Conservation (phyloP, 2,797 vertebrate species). For the Clarias laeviceps region DNA sequence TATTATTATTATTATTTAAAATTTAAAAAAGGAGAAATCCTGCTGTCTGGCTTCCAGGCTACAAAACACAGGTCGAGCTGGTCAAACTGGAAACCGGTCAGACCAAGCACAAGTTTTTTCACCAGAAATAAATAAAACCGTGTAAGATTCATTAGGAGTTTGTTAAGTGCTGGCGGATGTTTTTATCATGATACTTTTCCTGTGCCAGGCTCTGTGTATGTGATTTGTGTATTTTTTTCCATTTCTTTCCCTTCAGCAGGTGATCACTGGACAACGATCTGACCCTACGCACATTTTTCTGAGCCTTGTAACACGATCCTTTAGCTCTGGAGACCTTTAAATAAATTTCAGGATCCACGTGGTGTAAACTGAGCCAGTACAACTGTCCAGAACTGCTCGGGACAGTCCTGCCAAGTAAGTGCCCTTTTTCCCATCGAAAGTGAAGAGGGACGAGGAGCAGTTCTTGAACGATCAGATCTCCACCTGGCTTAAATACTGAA, state of each 20-base stretch:
- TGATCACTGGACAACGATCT: conserved; percentile 39
- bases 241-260: conserved; percentile 47
- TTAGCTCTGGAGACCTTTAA: conserved; percentile 74
- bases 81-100: background rate
- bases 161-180: too few species aligned
- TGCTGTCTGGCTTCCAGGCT: background rate
- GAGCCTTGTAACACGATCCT: conserved; percentile 70
- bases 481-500: conserved; percentile 35
- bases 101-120: background rate
- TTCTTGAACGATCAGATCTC: conserved; percentile 26
- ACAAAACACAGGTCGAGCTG: background rate
- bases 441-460: background rate
- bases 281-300: conserved; percentile 54
- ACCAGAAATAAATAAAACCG: background rate
- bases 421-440: background rate
- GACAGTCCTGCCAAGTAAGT: conserved; percentile 43
- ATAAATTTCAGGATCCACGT: conserved; percentile 76
- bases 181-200: background rate
- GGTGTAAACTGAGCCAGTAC: conserved; percentile 77
- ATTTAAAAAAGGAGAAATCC: background rate
- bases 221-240: background rate
- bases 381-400: conserved; percentile 58
- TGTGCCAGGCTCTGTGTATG: background rate
- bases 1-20: background rate
- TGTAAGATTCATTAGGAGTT: background rate